A percentile compares a stretch with the other conserved stretches of the same genome.
Evolutionary conservation across 2,113 vertebrate genomes (phyloP).

Genomic region (Rousettus leschenaultii): DNA sequence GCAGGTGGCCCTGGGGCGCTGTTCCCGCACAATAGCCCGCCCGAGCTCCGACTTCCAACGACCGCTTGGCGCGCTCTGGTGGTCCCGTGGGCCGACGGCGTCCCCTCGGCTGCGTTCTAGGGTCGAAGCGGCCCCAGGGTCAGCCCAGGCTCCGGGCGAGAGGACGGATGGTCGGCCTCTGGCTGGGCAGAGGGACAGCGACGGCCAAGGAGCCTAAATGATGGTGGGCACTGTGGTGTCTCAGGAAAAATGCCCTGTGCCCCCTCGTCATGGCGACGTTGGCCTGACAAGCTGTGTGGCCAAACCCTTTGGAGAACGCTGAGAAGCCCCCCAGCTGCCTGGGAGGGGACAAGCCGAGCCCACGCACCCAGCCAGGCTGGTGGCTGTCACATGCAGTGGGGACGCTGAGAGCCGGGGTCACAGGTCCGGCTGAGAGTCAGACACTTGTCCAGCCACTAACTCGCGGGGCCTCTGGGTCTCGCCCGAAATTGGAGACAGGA

Average conservation of each 20-base stretch:
- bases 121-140: not conserved
- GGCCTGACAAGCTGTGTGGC: too few species aligned
- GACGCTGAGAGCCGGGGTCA: not conserved
- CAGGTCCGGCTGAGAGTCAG: rapidly evolving
- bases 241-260: too few species aligned
- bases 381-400: rapidly evolving
- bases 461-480: not conserved
- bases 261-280: too few species aligned
- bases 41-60: too few species aligned
- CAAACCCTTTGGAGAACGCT: not conserved
- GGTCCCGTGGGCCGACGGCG: too few species aligned
- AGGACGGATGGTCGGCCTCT: not conserved
- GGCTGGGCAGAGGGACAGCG: rapidly evolving
- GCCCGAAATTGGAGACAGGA: not conserved
- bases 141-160: not conserved
- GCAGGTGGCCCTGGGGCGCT: not conserved
- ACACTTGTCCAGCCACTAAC: too few species aligned
- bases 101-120: too few species aligned
- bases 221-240: too few species aligned
- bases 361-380: rapidly evolving
- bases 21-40: not conserved
- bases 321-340: not conserved
- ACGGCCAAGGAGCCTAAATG: too few species aligned
- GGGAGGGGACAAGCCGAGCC: not conserved
- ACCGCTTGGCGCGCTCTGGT: too few species aligned